These are phyloP conservation scores for Macrosoma leucophasiata DNA, from an alignment of 2,888 invertebrate species.

Conservation along the genomic window DNA sequence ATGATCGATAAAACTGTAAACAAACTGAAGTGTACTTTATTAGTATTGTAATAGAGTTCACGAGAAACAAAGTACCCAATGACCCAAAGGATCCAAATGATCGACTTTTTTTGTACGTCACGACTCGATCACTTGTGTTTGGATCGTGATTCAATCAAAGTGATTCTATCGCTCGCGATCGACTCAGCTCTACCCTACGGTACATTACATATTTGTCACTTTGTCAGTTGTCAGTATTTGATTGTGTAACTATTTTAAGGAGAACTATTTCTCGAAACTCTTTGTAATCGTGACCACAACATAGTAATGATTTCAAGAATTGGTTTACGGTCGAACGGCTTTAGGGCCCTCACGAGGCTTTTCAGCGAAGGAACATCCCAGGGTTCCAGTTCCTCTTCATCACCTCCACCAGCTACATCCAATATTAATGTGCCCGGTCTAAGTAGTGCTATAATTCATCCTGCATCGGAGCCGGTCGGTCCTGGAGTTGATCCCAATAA, in stretches of 20 bases:
- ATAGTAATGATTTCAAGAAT: constrained; percentile 31
- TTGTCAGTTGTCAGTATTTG: constrained; percentile 25
- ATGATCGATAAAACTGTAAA: no score
- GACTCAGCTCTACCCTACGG: no score
- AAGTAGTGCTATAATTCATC: constrained; percentile 74
- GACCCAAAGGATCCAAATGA: no score
- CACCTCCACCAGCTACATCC: constrained; percentile 28
- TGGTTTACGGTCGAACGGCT: constrained; percentile 24
- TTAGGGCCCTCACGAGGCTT: constrained; percentile 31
- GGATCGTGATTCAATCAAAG: no score
- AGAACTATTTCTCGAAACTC: no score
- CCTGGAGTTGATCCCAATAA: constrained; percentile 81
- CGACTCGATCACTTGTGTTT: no score
- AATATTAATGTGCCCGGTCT: constrained; percentile 78
- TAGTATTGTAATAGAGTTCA: no score
- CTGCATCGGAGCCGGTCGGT: constrained; percentile 77
- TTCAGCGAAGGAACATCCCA: constrained; percentile 40
- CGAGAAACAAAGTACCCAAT: no score
- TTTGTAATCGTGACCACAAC: no score
- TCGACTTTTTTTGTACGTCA: no score
- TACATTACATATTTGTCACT: constrained; percentile 21
- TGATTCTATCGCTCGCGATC: no score
- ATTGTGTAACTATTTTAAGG: constrained; percentile 61
- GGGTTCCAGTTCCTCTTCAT: constrained; percentile 26
- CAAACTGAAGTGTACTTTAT: no score